Base-by-base conservation (phyloP, 2,797 vertebrate genomes). In the Sus cebifrons region DNA sequence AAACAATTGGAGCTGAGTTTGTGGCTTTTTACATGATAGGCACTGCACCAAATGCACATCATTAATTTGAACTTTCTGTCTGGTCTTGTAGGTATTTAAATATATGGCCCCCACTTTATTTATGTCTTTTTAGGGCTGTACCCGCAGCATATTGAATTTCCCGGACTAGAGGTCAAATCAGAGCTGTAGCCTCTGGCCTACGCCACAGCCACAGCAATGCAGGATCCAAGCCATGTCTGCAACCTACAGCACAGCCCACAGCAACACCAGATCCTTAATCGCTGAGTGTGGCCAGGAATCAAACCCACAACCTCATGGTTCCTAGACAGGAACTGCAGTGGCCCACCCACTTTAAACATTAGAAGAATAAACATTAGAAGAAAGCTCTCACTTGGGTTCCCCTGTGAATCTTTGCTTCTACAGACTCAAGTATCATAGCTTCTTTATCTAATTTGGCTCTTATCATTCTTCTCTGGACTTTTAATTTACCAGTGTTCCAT, bases 1-100 rank as follows among this genome's bases (percentile, higher is more conserved):
- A 90, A 95, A 54, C 25, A 71, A 40, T 36, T 90, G 64, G 27
- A 77, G n/a, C 44, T 84, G 79, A 89, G 44, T 44, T 10, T 78
- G 44, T 56, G 40, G 32, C 32, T 84, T 89, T 95, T 85, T 73
- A 40, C 15, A 3, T 49, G 23, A 7, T 70, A 12, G 29, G 11
- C 16, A 64, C 32, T 70, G 36, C 20, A n/a, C 20, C 27, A 64
- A 77, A n/a, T 54, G 40, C n/a, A 27, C 40, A 18, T 56, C 56
- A 83, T n/a, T 77, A 58, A 84, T 84, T 83, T 49, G 25, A 18
- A 44, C 1, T 17, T 65, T 86, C 56, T 73, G 0, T 62, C 21
- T 77, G 67, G 44, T 64, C 64, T 77, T 13, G 14, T 18, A n/a
- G 40, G 64, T 44, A 92, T 92, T 91, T 92, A 70, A 78, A 71